phyloP scores from a whole-genome alignment of 1,140 invertebrate species.

The Chelonus insularis region DNA sequence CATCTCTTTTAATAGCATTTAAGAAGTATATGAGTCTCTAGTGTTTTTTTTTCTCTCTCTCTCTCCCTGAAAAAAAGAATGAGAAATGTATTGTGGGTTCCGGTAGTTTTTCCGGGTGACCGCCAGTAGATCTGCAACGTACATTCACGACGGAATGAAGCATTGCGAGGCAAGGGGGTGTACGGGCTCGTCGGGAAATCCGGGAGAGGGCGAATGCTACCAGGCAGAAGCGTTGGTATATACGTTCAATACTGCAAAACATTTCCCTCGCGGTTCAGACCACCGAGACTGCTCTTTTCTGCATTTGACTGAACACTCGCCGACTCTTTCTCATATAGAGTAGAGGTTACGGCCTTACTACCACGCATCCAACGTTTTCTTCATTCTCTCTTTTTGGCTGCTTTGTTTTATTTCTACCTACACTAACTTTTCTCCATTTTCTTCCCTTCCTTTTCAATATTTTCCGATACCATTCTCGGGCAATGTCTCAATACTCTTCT shows the following conservation, averaged over 20 bases:
- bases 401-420: not conserved
- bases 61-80: constrained; percentile 9
- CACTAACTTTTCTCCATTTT: not conserved
- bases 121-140: constrained; percentile 11
- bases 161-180: not conserved
- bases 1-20: too few species aligned
- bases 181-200: constrained; percentile 30
- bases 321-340: constrained; percentile 24
- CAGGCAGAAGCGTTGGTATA: constrained; percentile 25
- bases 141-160: not conserved
- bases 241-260: constrained; percentile 44
- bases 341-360: constrained; percentile 21
- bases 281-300: constrained; percentile 31
- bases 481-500: not conserved
- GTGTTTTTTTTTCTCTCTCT: not conserved
- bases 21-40: too few species aligned
- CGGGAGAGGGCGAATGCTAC: constrained; percentile 23
- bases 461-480: not conserved
- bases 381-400: constrained; percentile 7
- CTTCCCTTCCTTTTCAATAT: not conserved
- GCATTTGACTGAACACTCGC: constrained; percentile 26
- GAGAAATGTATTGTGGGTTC: constrained; percentile 28
- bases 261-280: constrained; percentile 35
- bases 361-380: constrained; percentile 6
- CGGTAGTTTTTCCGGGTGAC: constrained; percentile 26